Evolutionary conservation across 2,888 invertebrate species (phyloP).

Genomic region (Phyllotreta cruciferae): DNA sequence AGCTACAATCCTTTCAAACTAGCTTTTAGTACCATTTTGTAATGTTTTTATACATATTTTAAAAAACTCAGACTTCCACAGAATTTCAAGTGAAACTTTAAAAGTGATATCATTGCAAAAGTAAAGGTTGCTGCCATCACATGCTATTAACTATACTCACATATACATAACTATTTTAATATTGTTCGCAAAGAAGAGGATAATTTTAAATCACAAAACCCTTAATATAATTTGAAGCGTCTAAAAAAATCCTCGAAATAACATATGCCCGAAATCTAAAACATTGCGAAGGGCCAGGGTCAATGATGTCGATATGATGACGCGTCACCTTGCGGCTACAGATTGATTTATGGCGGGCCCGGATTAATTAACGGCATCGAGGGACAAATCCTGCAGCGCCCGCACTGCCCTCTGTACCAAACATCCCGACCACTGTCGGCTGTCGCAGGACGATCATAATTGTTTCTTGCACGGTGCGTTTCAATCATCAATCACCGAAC

Average conservation of each 20-base stretch:
- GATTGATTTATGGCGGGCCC: conserved; percentile 59
- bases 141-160: no score
- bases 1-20: no score
- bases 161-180: no score
- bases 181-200: no score
- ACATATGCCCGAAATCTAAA: conserved; percentile 50
- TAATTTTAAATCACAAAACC: no score
- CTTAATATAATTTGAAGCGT: neutral
- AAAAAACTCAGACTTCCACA: no score
- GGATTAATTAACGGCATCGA: conserved; percentile 57
- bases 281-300: conserved; percentile 54
- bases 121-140: no score
- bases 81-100: no score
- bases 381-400: conserved; percentile 52
- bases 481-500: conserved; percentile 52
- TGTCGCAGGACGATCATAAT: conserved; percentile 55
- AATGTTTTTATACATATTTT: no score
- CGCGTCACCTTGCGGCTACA: conserved; percentile 61
- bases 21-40: no score
- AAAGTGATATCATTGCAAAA: no score
- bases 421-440: conserved; percentile 52
- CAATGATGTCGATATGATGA: conserved; percentile 62
- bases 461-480: conserved; percentile 56
- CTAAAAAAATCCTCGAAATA: conserved; percentile 39
- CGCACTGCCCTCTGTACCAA: conserved; percentile 42